Conservation (phyloP, 2,113 vertebrate species). For the Oreotragus oreotragus region DNA sequence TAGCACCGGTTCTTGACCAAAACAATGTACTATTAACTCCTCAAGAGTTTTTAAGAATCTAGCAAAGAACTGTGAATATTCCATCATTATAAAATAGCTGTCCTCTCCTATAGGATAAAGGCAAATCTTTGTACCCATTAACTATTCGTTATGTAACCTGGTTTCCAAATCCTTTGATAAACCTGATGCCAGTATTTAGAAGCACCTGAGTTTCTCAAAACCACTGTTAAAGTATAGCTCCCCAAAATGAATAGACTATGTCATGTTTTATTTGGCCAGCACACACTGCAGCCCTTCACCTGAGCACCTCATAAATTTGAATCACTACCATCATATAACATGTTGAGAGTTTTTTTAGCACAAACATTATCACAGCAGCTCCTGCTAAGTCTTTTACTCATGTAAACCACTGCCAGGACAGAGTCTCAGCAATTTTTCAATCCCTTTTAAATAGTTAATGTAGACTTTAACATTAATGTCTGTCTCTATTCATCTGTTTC, state of each 20-base stretch:
- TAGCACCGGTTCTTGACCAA: neutral
- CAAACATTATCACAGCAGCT: neutral
- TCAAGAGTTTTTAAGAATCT: conserved; percentile 11
- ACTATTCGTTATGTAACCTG: neutral
- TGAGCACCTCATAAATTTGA: neutral
- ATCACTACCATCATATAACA: neutral
- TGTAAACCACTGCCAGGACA: neutral
- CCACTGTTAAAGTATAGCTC: neutral
- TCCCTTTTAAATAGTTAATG: neutral
- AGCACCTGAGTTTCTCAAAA: conserved; percentile 20
- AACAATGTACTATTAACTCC: conserved; percentile 2
- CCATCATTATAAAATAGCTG: neutral
- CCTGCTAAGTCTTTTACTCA: neutral
- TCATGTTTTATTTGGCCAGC: neutral
- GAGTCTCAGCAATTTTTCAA: neutral
- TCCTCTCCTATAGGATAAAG: neutral
- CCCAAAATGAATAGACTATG: neutral
- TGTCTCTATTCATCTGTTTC: neutral
- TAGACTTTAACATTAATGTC: neutral
- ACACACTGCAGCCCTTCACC: neutral
- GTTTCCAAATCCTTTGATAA: conserved; percentile 40
- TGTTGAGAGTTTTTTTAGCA: neutral
- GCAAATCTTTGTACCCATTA: neutral
- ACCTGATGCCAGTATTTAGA: neutral
- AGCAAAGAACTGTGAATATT: neutral